Base-by-base conservation (phyloP, 2,113 vertebrate genomes). In the Rynchops niger region DNA sequence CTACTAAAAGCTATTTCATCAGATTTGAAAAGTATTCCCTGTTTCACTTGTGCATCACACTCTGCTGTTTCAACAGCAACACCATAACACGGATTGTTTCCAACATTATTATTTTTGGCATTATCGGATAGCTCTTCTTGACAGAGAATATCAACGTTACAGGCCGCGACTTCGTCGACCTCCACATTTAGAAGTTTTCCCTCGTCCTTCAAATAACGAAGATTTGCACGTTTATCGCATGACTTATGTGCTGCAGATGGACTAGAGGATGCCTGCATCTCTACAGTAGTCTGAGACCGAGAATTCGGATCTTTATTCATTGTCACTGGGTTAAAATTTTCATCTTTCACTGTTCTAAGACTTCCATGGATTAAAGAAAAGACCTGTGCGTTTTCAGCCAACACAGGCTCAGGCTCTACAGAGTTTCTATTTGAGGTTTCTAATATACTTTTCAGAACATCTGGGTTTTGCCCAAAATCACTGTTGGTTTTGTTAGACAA, bases 31-130 rank as follows among this genome's bases (percentile, higher is more conserved):
- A 77, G 34, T 0, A 63, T 36, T 85, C 92, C 84, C 25, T 73
- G 78, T 40, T 91, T 84, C 29, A 42, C 45, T 12, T 74, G 69
- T 70, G 40, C 67, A 72, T 74, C 73, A 83, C 67, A 50, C 72
- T 95, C 93, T 47, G 94, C 69, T 30, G 81, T 58, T 85, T 40
- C 97, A 70, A 38, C 50, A 66, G 47, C 38, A 29, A 22, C 52
- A 43, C 65, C 22, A 4, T 32, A 89, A 82, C 29, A 93, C 32
- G 74, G 53, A 22, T 43, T 47, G 6, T 77, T 77, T 14, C 96
- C 97, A 93, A 95, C 34, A 59, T 97, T 97, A 29, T 95, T 93
- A 77, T 97, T 97, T 98, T 98, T 98, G 98, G 98, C 98, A 98
- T 98, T 96, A 53, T 73, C 96, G 61, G 97, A 98, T 22, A 97